Base-by-base conservation (phyloP, 1,140 invertebrate genomes). In the Zeugodacus cucurbitae region DNA sequence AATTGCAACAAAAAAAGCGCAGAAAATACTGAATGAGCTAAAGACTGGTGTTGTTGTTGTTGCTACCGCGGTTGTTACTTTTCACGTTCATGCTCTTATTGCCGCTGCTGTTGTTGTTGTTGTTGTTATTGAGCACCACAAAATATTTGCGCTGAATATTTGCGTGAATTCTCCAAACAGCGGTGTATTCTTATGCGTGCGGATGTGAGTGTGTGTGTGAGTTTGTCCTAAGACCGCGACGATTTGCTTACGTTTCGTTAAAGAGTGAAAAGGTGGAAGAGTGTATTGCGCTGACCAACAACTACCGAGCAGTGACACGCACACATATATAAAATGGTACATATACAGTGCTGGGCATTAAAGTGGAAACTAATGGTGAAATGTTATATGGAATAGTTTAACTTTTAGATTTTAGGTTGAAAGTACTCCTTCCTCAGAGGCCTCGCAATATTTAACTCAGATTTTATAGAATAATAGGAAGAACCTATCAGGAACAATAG, bases 121-220 rank as follows among this genome's bases (percentile, higher is more conserved):
- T 48, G 41, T 20, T 41, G 0, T 41, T 74, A n/a, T 82, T 64
- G 86, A 64, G 86, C 14, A 59, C 32, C 86, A 34, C 54, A 58
- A 87, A 58, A 87, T 87, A 82, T 82, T 82, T 87, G 54, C 57
- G 86, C 86, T 59, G 86, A 87, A 87, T 87, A 87, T 64, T 87
- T 87, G 86, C 86, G 57, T 87, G 54, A 58, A 87, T 87, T 59
- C 57, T 87, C 22, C 14, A 87, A 82, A 34, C 74, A 48, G 34
- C 74, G 11, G 8, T 82, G 74, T 82, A 62, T 26, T 62, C 17
- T 7, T 17, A 17, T 62, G 22, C n/a, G 37, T 48, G 11, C 48
- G 22, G 11, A 22, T 54, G 74, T 48, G 44, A n/a, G 22, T n/a
- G 4, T 41, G 22, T 48, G 22, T 78, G 70, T 44, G 22, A n/a